Conservation (phyloP, 2,113 vertebrate genomes). For the Talpa occidentalis region DNA sequence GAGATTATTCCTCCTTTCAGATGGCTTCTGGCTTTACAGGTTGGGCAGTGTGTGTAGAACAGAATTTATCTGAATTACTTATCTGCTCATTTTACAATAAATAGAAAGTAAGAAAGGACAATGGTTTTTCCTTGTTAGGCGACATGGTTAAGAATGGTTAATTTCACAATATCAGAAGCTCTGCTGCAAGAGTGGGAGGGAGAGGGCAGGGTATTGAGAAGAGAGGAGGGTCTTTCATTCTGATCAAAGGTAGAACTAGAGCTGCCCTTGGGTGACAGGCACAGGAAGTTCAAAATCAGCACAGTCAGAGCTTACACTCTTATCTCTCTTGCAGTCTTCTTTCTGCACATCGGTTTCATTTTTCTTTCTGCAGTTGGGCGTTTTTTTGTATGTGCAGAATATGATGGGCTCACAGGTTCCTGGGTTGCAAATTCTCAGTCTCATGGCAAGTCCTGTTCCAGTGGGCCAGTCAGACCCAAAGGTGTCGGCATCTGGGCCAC, state of each 20-base stretch:
- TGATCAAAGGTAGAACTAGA: background rate
- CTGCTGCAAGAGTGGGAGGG: no score
- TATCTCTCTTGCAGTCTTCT: background rate
- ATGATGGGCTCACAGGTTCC: background rate
- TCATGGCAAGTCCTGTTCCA: background rate
- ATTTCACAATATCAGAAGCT: background rate
- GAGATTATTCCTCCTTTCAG: background rate
- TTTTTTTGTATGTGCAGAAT: background rate
- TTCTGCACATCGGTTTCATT: background rate
- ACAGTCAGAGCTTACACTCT: background rate
- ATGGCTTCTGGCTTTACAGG: background rate
- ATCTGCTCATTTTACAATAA: constrained; percentile 23
- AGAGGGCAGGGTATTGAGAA: background rate
- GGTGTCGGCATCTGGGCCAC: background rate
- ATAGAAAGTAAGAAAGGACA: background rate
- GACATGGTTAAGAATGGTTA: background rate
- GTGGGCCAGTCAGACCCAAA: background rate
- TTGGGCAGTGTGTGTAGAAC: background rate
- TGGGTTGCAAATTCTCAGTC: background rate
- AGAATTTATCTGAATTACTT: background rate
- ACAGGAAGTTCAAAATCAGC: background rate
- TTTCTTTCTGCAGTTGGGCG: background rate
- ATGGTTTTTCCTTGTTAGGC: background rate
- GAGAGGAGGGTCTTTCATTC: background rate
- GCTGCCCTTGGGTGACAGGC: background rate